Conservation (phyloP, 92 coral and sea anemone genomes). For the Hydrozoanthus gracilis region DNA sequence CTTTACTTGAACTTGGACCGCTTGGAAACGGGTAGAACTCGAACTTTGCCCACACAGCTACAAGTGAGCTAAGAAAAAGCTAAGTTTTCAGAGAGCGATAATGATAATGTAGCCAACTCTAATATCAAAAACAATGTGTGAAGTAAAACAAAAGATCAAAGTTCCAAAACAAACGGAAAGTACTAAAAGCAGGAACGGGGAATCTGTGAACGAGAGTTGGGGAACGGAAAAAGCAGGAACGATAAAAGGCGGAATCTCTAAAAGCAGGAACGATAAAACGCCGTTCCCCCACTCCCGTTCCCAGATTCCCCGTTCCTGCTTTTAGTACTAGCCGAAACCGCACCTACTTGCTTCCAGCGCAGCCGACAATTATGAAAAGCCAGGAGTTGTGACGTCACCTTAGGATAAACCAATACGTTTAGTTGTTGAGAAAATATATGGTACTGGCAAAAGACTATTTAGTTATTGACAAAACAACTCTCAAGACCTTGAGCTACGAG, state of each 20-base stretch:
- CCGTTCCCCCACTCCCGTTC: neutral
- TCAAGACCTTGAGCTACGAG: neutral
- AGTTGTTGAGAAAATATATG: neutral
- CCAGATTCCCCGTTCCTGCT: too few species aligned
- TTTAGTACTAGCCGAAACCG: neutral
- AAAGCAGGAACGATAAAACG: neutral
- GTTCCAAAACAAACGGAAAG: too few species aligned
- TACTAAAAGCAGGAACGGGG: neutral
- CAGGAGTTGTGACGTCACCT: neutral
- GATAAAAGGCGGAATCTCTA: too few species aligned
- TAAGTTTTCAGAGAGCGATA: too few species aligned
- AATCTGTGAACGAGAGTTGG: neutral
- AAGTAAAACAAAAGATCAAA: too few species aligned
- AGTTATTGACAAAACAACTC: neutral
- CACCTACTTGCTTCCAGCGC: neutral
- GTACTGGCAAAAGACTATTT: neutral
- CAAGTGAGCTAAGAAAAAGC: too few species aligned
- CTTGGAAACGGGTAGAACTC: too few species aligned
- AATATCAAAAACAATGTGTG: too few species aligned
- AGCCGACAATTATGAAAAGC: neutral
- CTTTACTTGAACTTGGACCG: too few species aligned
- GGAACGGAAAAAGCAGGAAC: neutral
- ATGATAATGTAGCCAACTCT: too few species aligned
- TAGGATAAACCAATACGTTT: neutral
- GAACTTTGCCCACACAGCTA: too few species aligned